Evolutionary conservation across 2,888 invertebrate species (phyloP), one percentile per base, ranked within the genome.

Genomic region (Heliconius ethilla): DNA sequence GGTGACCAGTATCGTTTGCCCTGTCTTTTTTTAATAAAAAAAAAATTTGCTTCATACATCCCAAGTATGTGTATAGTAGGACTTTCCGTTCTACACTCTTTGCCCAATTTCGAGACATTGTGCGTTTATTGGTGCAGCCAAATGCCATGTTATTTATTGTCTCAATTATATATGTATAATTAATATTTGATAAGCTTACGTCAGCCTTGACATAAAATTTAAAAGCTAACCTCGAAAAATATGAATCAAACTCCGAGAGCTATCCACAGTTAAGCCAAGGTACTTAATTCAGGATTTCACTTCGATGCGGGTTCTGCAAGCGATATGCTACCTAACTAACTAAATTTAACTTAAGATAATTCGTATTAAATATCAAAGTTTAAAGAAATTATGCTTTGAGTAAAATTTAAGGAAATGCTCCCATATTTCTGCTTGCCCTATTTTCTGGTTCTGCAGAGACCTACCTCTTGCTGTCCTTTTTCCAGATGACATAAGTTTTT

Each of bases 271-370:
- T n/a, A 59, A 59, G 59, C n/a, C n/a, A n/a, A n/a, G n/a, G 22
- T 59, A 59, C 59, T 59, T 59, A 59, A 59, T n/a, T n/a, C 59
- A 59, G n/a, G n/a, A 59, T 59, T 59, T 59, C 10, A n/a, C 59
- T n/a, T 7, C n/a, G n/a, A 59, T 10, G 59, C 59, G n/a, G 22
- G n/a, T 59, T 59, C n/a, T 9, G 59, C 59, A 59, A 59, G n/a
- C n/a, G 59, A 59, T n/a, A 59, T n/a, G 9, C n/a, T 1, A n/a
- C 7, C n/a, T 55, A 59, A 59, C 59, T n/a, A n/a, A 59, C 9
- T 59, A 59, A 59, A 59, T 18, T 59, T 59, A 59, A 59, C 59
- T 59, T 59, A n/a, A 59, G 10, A 59, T n/a, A n/a, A 59, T 59
- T 59, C 59, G 59, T 59, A 59, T 59, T 59, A 59, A 59, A 59